phyloP scores from a whole-genome alignment of 2,113 vertebrate species.

The Caracal caracal region DNA sequence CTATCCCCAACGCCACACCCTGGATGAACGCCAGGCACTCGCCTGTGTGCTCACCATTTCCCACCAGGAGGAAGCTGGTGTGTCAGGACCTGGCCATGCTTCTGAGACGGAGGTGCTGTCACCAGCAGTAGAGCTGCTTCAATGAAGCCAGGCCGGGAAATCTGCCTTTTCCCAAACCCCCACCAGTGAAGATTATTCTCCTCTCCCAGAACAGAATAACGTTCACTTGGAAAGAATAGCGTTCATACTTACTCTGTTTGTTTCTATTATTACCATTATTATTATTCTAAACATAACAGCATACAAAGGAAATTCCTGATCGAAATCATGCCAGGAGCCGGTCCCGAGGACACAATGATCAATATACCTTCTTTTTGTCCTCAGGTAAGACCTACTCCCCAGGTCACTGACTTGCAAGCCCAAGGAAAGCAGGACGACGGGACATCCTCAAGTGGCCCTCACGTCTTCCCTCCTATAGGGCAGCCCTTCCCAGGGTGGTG shows the following conservation, averaged over 20 bases:
- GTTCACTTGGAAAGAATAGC: background rate
- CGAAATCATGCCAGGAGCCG: background rate
- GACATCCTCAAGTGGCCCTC: background rate
- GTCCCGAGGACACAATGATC: rapidly evolving
- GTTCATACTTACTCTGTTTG: background rate
- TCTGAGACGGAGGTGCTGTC: rapidly evolving
- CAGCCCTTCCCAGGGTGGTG: background rate
- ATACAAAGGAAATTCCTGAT: background rate
- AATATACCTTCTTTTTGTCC: background rate
- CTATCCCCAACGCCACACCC: background rate
- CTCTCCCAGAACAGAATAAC: background rate
- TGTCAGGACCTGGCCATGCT: background rate
- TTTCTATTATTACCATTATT: background rate
- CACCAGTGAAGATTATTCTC: background rate
- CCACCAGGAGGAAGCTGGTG: background rate
- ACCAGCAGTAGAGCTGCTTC: background rate
- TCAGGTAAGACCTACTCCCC: background rate
- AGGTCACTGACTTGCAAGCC: background rate
- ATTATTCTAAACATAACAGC: background rate
- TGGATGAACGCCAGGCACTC: rapidly evolving
- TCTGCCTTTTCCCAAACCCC: background rate
- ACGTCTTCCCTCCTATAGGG: background rate
- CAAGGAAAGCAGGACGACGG: background rate
- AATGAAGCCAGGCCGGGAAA: background rate
- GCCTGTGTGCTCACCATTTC: background rate